Conservation (phyloP, 2,888 invertebrate genomes). For the Drosophila robusta region DNA sequence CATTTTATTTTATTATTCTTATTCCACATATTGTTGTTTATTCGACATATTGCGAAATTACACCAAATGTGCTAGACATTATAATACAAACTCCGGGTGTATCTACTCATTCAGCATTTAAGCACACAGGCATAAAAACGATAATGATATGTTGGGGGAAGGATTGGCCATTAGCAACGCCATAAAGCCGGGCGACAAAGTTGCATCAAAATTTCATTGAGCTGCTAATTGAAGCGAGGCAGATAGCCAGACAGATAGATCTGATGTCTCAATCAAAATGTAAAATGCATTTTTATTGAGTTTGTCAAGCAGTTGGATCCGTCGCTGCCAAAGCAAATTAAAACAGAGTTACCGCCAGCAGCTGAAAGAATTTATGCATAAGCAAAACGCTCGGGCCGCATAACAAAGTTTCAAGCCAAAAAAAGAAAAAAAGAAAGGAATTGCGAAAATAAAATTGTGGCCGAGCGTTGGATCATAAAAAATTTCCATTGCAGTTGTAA, state of each 20-base stretch:
- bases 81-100: background rate
- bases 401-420: constrained; percentile 30
- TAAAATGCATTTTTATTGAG: constrained; percentile 71
- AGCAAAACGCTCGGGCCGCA: constrained; percentile 33
- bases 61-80: background rate
- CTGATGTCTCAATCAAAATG: constrained; percentile 71
- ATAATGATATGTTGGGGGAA: constrained; percentile 31
- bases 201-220: constrained; percentile 48
- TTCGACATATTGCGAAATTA: background rate
- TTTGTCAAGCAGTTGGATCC: constrained; percentile 41
- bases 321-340: constrained; percentile 49
- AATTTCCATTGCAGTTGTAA: constrained; percentile 71
- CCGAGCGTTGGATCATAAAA: constrained; percentile 66
- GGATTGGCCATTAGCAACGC: constrained; percentile 36
- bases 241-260: constrained; percentile 26
- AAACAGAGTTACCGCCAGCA: constrained; percentile 56
- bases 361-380: constrained; percentile 36
- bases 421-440: constrained; percentile 5
- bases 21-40: too few species aligned
- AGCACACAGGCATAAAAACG: constrained; percentile 38
- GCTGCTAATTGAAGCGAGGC: constrained; percentile 47
- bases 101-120: constrained; percentile 4
- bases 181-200: constrained; percentile 46
- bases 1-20: too few species aligned
- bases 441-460: constrained; percentile 47